These are phyloP conservation scores for Anser cygnoides DNA, from an alignment of 2,113 vertebrate species.

Conservation along the genomic window DNA sequence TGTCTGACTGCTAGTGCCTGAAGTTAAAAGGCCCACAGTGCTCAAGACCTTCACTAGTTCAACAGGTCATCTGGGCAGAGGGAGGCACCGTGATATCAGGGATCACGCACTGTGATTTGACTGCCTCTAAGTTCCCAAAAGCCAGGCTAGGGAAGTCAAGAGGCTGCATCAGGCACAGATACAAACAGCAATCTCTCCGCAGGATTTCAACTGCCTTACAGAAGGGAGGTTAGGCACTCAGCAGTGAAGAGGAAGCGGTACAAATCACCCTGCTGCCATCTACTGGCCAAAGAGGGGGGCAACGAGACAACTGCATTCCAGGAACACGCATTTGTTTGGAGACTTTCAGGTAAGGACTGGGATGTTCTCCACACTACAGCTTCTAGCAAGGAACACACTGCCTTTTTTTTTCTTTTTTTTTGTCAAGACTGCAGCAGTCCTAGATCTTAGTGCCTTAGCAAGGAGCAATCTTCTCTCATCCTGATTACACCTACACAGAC, in stretches of 20 bases:
- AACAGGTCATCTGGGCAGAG: background rate
- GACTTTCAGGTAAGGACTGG: background rate
- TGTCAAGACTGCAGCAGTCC: background rate
- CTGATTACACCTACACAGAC: background rate
- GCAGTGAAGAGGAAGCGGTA: background rate
- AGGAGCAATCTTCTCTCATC: background rate
- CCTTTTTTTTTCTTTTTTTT: background rate
- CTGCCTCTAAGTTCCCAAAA: background rate
- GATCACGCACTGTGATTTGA: rapidly evolving
- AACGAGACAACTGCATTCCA: background rate
- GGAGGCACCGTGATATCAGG: rapidly evolving
- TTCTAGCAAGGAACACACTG: background rate
- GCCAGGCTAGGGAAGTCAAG: background rate
- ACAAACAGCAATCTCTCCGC: background rate
- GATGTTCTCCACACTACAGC: background rate
- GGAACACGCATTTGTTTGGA: background rate
- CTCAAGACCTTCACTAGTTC: background rate
- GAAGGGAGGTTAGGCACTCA: rapidly evolving
- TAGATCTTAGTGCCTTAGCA: background rate
- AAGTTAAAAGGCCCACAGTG: background rate
- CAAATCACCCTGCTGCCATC: background rate
- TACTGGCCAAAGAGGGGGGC: background rate
- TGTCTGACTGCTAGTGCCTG: background rate
- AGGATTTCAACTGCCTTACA: background rate
- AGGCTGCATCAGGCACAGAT: background rate